Evolutionary conservation across 2,113 vertebrate species (phyloP), one percentile per base, ranked within the genome.

Genomic region (Ranitomeya variabilis): DNA sequence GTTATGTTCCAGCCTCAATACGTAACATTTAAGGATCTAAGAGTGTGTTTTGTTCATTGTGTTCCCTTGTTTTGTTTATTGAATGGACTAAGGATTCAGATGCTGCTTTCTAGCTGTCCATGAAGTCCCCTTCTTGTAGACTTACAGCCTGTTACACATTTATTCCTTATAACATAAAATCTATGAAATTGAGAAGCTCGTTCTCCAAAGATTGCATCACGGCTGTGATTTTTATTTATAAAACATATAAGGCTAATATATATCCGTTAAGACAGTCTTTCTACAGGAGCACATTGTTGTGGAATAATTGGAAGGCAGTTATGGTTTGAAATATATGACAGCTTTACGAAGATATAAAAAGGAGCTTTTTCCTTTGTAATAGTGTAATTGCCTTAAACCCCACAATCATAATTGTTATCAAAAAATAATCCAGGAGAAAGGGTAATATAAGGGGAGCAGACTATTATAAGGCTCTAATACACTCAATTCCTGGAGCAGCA

Each of bases 361-460:
- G 93, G 92, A 91, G 93, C 93, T 94, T 95, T 95, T 94, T 71
- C 87, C 94, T 95, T 95, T 95, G 92, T 95, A 95, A 96, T 94
- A 94, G 95, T 94, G 93, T 93, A 96, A 97, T 97, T 95, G 94
- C 95, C 95, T 96, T 95, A 96, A 95, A 95, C 93, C 95, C 95
- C 94, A 93, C 95, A 96, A 96, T 96, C 94, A 95, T 95, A 96
- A 96, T 96, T 94, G 95, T 95, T 97, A 95, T 96, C 95, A 95
- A 97, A 96, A 96, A 98, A 97, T 97, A 97, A 97, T 96, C 95
- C 95, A 92, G 93, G 96, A 95, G 95, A 97, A 97, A 96, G 96
- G 96, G 94, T 97, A 97, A 97, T 97, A 96, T 96, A 95, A 97
- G 96, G 95, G 96, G 96, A 97, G 95, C 94, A 95, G 96, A 95